Percentiles rank a stretch among this genome's conserved stretches.
phyloP scores from a whole-genome alignment of 37 sponge, comb jelly and placozoan species.

The Mnemiopsis leidyi region DNA sequence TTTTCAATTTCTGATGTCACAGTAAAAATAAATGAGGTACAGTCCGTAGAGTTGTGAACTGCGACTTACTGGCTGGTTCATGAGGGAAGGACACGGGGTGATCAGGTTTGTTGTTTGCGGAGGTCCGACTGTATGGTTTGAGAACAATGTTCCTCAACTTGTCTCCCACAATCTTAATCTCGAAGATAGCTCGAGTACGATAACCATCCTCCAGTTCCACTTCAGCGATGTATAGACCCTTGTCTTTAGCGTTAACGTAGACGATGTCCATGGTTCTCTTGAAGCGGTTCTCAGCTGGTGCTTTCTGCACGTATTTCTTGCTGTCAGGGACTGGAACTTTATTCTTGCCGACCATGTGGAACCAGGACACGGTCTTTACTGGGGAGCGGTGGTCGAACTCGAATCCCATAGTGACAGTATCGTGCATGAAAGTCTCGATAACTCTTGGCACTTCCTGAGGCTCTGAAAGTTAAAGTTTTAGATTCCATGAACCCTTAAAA shows the following conservation, averaged over 20 bases:
- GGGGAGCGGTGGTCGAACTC: conserved; percentile 47
- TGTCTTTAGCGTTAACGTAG: conserved; percentile 29
- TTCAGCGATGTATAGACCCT: conserved; percentile 17
- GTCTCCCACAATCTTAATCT: conserved; percentile 43
- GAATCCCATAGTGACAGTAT: conserved; percentile 29
- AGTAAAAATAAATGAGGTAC: neutral
- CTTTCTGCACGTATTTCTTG: conserved; percentile 16
- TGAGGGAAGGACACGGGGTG: neutral
- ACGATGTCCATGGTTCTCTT: conserved; percentile 43
- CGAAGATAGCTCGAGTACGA: conserved; percentile 14
- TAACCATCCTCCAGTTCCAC: neutral
- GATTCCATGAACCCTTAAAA: neutral
- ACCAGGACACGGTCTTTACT: neutral
- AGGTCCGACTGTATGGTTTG: neutral
- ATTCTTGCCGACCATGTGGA: conserved; percentile 18
- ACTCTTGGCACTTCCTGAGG: neutral
- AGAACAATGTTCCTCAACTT: conserved; percentile 17
- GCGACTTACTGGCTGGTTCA: neutral
- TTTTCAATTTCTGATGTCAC: neutral
- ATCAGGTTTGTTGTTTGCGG: neutral
- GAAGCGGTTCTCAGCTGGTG: conserved; percentile 5
- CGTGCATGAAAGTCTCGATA: conserved; percentile 33
- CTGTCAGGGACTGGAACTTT: neutral
- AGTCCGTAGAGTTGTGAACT: neutral
- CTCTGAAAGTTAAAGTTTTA: neutral